Evolutionary conservation across 1,140 invertebrate genomes (phyloP), one percentile per base, ranked within the genome.

Genomic region (Mya arenaria): DNA sequence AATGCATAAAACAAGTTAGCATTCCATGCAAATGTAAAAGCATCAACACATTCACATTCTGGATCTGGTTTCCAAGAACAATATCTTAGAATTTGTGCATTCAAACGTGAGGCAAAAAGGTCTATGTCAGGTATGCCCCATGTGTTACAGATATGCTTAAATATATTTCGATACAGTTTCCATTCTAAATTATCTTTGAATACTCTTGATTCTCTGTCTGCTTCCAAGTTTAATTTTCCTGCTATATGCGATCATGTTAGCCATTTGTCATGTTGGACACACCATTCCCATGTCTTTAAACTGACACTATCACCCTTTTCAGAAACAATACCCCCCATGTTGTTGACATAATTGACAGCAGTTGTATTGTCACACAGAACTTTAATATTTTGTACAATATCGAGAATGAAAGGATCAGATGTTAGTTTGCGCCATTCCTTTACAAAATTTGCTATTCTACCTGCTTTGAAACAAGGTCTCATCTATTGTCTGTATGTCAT

Each of bases 61-160:
- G 77, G 84, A 65, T 84, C 78, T 60, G 81, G 75, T n/a, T 63
- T 60, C 78, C 84, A 82, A 23, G 65, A 60, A 66, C 34, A 65
- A 74, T 77, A 84, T 23, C n/a, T 17, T 17, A 13, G 4, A 17
- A 84, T 4, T 74, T 87, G 62, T 30, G 55, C 39, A 79, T 85
- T 83, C 37, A 85, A 41, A 34, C 77, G 80, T 13, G 75, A 75
- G 23, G 84, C 84, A 85, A 85, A 87, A 25, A 87, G 34, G 65
- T 87, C 84, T 34, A 82, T 25, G 0, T 66, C 62, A 41, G 56
- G 83, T 0, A 32, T 34, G 52, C 37, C 32, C 4, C 15, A 58
- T 52, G 56, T 17, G 25, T 37, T 52, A 23, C 28, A n/a, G 17
- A 60, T 28, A 8, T n/a, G 8, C 8, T 13, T n/a, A 25, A 15